A percentile compares a stretch with the other conserved stretches of the same genome.
Evolutionary conservation across 2,113 vertebrate genomes (phyloP).

Genomic region (Tyto alba): DNA sequence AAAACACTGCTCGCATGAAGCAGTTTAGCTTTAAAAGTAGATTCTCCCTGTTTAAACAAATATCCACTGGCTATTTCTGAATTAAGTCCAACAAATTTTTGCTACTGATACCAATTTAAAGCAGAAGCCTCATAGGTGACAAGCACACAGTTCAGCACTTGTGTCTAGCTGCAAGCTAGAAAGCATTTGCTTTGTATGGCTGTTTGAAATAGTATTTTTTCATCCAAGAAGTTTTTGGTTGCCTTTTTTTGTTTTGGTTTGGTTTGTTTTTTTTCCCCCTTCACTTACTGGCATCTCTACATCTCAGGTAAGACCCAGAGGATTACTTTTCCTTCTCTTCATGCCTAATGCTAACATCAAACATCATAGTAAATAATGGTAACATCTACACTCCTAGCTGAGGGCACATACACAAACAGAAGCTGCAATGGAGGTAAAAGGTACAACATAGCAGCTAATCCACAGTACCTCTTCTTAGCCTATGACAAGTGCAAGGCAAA

Average conservation of each 20-base stretch:
- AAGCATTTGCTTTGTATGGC: neutral
- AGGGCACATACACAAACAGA: neutral
- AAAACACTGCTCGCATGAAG: neutral
- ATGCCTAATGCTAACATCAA: neutral
- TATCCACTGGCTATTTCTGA: neutral
- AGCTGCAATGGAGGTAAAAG: neutral
- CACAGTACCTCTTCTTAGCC: neutral
- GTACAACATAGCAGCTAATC: neutral
- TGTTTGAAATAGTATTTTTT: neutral
- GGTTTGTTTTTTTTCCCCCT: neutral
- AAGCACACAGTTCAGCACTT: neutral
- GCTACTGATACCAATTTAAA: neutral
- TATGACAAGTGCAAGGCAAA: neutral
- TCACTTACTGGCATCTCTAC: neutral
- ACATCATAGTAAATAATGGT: accelerated
- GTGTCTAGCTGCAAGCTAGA: neutral
- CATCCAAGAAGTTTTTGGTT: neutral
- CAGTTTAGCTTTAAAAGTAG: neutral
- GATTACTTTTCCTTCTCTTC: neutral
- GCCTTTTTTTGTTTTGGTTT: too few relatives aligned
- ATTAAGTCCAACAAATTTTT: neutral
- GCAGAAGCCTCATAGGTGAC: accelerated
- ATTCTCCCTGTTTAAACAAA: neutral
- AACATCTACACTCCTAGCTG: neutral
- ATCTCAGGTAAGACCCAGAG: neutral